Conservation (phyloP, 2,113 vertebrate genomes). For the Tursiops truncatus region DNA sequence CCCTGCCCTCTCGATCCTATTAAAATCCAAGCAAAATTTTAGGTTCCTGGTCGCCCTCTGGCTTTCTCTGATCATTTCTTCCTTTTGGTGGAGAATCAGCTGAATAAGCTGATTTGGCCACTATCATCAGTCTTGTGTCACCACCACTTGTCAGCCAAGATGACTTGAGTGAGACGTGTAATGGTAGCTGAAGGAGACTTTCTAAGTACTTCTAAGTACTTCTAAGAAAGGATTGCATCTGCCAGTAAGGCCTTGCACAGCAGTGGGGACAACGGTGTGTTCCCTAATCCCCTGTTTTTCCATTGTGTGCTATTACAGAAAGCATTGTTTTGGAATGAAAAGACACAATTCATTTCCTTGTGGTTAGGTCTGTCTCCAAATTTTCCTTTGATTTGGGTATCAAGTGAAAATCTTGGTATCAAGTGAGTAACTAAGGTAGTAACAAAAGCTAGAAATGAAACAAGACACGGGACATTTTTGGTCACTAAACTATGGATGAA, state of each 20-base stretch:
- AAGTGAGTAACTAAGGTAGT: neutral
- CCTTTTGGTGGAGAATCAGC: neutral
- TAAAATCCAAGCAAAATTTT: neutral
- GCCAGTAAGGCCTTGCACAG: neutral
- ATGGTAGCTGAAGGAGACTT: neutral
- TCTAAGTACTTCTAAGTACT: no score
- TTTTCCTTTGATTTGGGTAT: constrained; percentile 13
- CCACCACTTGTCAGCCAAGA: neutral
- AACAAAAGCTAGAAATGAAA: constrained; percentile 20
- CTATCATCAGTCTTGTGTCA: neutral
- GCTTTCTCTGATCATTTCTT: neutral
- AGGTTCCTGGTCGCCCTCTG: neutral
- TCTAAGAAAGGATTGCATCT: neutral
- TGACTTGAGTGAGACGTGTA: neutral
- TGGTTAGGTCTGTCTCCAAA: neutral
- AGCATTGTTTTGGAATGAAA: neutral
- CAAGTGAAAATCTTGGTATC: neutral
- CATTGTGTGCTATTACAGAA: neutral
- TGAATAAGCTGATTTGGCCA: neutral
- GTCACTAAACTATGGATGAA: neutral
- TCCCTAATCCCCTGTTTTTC: neutral
- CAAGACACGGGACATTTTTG: neutral
- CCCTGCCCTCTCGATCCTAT: neutral
- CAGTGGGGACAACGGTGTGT: neutral
- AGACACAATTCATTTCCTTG: neutral